phyloP scores from a whole-genome alignment of 2,888 invertebrate genomes.

The Andrena trimmerana region DNA sequence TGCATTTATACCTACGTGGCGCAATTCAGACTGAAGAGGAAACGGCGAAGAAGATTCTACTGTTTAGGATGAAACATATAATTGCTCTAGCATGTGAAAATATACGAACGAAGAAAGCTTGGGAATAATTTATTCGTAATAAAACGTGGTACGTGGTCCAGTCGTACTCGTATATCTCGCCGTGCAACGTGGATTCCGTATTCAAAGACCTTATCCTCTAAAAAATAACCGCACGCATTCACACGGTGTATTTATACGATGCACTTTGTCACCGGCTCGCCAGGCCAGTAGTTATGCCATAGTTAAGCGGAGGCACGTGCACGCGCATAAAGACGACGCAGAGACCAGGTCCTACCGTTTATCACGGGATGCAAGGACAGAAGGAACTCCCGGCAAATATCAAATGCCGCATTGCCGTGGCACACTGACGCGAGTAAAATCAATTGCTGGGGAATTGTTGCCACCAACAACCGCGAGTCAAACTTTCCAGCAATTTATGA shows the following conservation, averaged over 20 bases:
- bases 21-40: neutral
- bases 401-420: conserved; percentile 20
- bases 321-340: conserved; percentile 54
- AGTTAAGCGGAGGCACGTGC: conserved; percentile 58
- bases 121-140: conserved; percentile 1
- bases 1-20: no score
- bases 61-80: conserved; percentile 1
- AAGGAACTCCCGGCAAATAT: conserved; percentile 51
- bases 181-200: conserved; percentile 1
- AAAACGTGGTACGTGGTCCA: conserved; percentile 16
- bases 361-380: conserved; percentile 28
- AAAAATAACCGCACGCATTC: conserved; percentile 44
- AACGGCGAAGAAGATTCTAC: neutral
- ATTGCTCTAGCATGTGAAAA: neutral
- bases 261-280: conserved; percentile 40
- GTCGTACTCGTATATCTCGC: conserved; percentile 11
- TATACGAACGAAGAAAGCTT: neutral
- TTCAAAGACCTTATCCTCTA: conserved; percentile 21
- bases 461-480: conserved; percentile 6
- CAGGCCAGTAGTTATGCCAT: conserved; percentile 52
- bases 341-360: conserved; percentile 38
- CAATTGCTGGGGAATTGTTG: conserved; percentile 41
- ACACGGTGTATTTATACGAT: conserved; percentile 40
- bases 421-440: conserved; percentile 18
- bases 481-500: conserved; percentile 28